Base-by-base conservation (phyloP, 2,797 vertebrate species). In the Ctenochaetus hawaiiensis region DNA sequence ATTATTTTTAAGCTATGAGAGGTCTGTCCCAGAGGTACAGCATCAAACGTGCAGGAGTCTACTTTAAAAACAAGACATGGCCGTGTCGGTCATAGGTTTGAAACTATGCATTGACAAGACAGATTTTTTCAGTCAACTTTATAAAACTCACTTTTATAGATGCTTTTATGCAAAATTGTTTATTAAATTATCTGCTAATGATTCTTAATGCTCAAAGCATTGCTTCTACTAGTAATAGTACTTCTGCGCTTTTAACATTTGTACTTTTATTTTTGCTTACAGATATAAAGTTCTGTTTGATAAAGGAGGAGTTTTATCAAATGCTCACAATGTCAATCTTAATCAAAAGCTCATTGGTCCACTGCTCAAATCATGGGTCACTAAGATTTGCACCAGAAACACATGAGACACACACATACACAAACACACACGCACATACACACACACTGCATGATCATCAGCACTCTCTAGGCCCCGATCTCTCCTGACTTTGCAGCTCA, bases 401-500 rank as follows among this genome's bases (percentile, higher is more conserved):
- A 67, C 37, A 3, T 58, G 12, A 67, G 45, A 73, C 68, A 60
- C 62, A 72, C 62, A 69, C 56, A 77, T 56, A 79, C 37, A 74
- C 60, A 63, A 57, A 76, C 51, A 85, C 69, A 59, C 61, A 76
- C 56, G 83, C 69, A 78, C 51, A 73, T 41, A 58, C 43, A 68
- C 47, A 75, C 60, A 80, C 34, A 75, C 54, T 13, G 45, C 59
- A 75, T 26, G 22, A 57, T 48, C 49, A 79, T 79, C 83, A 78
- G 81, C 79, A 75, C 67, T 81, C 72, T 77, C 30, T 16, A 67
- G 69, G 13, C 34, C 53, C 61, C 74, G 30, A 63, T 69, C 68
- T 69, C 75, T 84, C 81, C 78, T 91, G 83, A 90, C 83, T 90
- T 82, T 83, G 88, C 91, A 88, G 87, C 86, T 91, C 89, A 86